Percentiles rank a stretch among this genome's conserved stretches.
These are phyloP conservation scores for Bactericera cockerelli DNA, from an alignment of 1,140 invertebrate species.

Conservation along the genomic window DNA sequence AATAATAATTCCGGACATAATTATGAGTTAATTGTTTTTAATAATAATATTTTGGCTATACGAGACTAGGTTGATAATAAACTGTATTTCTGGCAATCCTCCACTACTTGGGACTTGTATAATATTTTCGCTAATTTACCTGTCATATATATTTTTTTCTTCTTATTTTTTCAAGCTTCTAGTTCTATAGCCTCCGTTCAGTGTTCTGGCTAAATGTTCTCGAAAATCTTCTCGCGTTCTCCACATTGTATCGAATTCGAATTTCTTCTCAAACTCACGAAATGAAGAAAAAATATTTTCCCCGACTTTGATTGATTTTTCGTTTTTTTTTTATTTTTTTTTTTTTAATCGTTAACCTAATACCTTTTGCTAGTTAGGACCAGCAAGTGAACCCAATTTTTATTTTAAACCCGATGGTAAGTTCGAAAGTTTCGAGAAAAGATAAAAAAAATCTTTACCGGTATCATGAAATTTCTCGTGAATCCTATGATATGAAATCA, in stretches of 20 bases:
- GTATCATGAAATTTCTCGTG: no score
- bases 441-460: no score
- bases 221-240: background rate
- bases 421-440: no score
- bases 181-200: background rate
- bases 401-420: no score
- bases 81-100: background rate
- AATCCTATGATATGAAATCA: no score
- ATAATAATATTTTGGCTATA: conserved; percentile 6
- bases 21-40: conserved; percentile 8
- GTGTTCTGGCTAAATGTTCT: background rate
- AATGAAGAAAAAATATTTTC: conserved; percentile 11
- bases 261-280: conserved; percentile 9
- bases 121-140: conserved; percentile 8
- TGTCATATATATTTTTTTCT: background rate
- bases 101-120: background rate
- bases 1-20: conserved; percentile 8
- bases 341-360: no score
- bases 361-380: no score
- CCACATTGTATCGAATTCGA: background rate
- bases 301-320: conserved; percentile 3
- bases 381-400: no score
- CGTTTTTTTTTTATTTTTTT: conserved; percentile 1
- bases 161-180: background rate
- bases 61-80: background rate